These are phyloP conservation scores for Agrotis segetum DNA, from an alignment of 2,888 invertebrate genomes.

Conservation along the genomic window DNA sequence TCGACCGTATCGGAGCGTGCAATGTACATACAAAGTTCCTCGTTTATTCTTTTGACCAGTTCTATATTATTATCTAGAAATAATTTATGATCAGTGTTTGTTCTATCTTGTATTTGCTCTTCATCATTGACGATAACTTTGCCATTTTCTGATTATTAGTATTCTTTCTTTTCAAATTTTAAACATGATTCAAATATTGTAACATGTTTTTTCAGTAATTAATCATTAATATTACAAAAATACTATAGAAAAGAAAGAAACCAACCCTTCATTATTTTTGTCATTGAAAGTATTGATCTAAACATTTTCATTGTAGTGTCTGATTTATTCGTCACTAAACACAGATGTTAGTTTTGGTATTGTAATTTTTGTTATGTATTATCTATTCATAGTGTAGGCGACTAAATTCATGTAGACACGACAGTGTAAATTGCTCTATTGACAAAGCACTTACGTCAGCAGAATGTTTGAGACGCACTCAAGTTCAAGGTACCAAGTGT, in stretches of 20 bases:
- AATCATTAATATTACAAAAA: slow-evolving; percentile 12
- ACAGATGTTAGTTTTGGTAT: slow-evolving; percentile 13
- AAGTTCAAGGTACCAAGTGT: slow-evolving; percentile 85
- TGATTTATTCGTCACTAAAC: slow-evolving; percentile 1
- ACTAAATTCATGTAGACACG: slow-evolving; percentile 68
- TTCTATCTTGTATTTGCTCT: slow-evolving; percentile 3
- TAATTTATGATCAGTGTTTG: slow-evolving; percentile 4
- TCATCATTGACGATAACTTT: slow-evolving; percentile 11
- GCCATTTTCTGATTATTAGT: not conserved
- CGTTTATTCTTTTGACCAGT: slow-evolving; percentile 21
- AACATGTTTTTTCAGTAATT: not conserved
- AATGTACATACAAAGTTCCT: slow-evolving; percentile 40
- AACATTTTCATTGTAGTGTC: not conserved
- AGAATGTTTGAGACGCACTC: slow-evolving; percentile 72
- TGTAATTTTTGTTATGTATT: slow-evolving; percentile 61
- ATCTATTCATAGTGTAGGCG: slow-evolving; percentile 73
- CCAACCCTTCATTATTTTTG: slow-evolving; percentile 3
- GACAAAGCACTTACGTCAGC: slow-evolving; percentile 86
- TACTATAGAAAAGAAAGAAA: not conserved
- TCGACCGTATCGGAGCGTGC: slow-evolving; percentile 38
- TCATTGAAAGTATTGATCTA: slow-evolving; percentile 33
- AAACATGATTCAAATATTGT: not conserved
- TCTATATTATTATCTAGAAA: slow-evolving; percentile 1
- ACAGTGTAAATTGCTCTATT: slow-evolving; percentile 84
- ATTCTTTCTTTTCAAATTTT: not conserved